phyloP scores from a whole-genome alignment of 2,113 vertebrate genomes.

The Cisticola juncidis region DNA sequence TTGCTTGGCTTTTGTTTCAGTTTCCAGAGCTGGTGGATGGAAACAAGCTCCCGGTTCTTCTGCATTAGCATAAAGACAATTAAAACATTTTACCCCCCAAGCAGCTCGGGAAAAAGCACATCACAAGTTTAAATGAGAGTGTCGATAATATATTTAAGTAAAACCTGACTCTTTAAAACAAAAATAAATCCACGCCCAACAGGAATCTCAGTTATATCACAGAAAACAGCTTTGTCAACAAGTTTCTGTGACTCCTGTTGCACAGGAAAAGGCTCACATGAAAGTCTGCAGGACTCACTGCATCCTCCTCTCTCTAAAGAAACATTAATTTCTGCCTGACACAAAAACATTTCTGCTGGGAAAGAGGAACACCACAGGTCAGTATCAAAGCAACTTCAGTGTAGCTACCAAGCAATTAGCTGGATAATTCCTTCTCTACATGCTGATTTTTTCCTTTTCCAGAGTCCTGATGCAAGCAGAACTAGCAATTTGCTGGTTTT shows the following conservation, averaged over 20 bases:
- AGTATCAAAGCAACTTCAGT: background rate
- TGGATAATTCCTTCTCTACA: background rate
- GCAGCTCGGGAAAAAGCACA: constrained; percentile 20
- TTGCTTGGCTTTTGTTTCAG: constrained; percentile 18
- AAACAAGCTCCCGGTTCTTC: constrained; percentile 26
- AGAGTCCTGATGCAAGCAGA: background rate
- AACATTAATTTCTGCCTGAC: background rate
- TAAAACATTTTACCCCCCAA: background rate
- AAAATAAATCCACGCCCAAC: background rate
- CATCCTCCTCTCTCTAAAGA: background rate
- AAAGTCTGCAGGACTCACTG: background rate
- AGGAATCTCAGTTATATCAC: background rate
- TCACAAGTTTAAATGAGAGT: background rate
- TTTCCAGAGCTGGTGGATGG: background rate
- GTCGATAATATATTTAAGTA: background rate
- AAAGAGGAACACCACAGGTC: background rate
- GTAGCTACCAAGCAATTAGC: background rate
- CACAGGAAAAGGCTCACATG: background rate
- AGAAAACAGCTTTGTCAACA: constrained; percentile 20
- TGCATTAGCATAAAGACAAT: constrained; percentile 50
- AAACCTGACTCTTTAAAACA: background rate
- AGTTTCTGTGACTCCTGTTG: background rate
- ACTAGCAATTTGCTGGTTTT: background rate
- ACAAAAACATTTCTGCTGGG: background rate
- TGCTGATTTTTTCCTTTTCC: background rate